Base-by-base conservation (phyloP, 1,140 invertebrate genomes). In the Magallana ariakensis region DNA sequence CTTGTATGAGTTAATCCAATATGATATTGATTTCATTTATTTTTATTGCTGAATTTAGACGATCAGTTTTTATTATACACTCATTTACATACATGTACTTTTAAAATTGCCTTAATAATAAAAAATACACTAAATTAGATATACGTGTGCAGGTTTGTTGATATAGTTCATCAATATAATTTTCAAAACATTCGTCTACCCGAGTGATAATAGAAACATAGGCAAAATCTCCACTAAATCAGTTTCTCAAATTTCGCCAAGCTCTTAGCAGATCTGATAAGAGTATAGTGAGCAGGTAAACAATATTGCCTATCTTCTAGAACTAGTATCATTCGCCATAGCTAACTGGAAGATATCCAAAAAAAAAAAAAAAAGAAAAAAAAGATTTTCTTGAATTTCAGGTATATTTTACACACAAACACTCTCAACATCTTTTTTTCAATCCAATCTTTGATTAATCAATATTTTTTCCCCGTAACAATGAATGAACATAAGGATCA, bases 231-330 rank as follows among this genome's bases (percentile, higher is more conserved):
- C 26, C 22, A 10, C 22, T 13, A 75, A 75, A 75, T 75, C 22
- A 26, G 15, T 26, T 75, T 75, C 66, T 75, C 22, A 22, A 75
- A 75, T 19, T 75, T 22, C 19, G 11, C 22, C 26, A 75, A 75
- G 66, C 66, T 75, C 66, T 75, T 75, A 22, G 22, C 19, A 33
- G 66, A 26, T 75, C 33, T 75, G 26, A 75, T 75, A 75, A 75
- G 66, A 75, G 26, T 70, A 7, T 0, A 11, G 66, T 75, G 13
- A 75, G 11, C 26, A 75, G 66, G 66, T 75, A 75, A 75, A 75
- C 22, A 11, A 10, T 22, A 26, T 26, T 75, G 66, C 22, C 4
- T 26, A 75, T 75, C 66, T 19, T 13, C 66, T 75, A 46, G 5
- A 46, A 46, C 33, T 3, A 46, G 33, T 46, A 16, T 62, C 58